Evolutionary conservation across 2,113 vertebrate species (phyloP), one percentile per base, ranked within the genome.

Genomic region (Callopanchax toddi): DNA sequence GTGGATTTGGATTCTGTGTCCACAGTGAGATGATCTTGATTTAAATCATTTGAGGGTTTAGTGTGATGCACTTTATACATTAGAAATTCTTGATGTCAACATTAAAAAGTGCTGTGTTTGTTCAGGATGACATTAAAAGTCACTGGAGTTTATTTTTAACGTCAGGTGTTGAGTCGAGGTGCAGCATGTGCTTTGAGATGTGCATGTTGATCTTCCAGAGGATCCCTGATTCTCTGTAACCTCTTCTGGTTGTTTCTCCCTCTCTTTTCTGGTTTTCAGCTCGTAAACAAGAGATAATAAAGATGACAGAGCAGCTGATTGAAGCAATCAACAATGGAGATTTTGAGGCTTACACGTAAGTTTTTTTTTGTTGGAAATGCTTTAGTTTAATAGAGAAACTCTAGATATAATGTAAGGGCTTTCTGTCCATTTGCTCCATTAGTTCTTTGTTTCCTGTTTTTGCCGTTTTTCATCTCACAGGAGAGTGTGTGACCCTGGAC

Each of bases 281-380:
- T 89, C 95, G 97, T 81, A 99, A 99, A 89, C 97, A 99, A 81
- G 97, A 99, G 86, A 98, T 99, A 81, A 97, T 99, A 87, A 99
- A 99, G 91, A 99, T 99, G 91, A 99, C 97, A 0, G 97, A 99
- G 85, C 97, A 99, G 74, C 86, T 99, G 89, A 99, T 99, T 68
- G 97, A 99, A 86, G 97, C 97, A 83, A 98, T 99, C 90, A 99
- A 99, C 93, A 99, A 98, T 13, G 97, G 97, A 17, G 97, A 99
- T 84, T 99, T 99, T 86, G 97, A 99, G 26, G 96, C 96, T 36
- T 99, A 99, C 87, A 99, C 96, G 97, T 99, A 89, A 93, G 97
- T 96, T 53, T 70, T 9, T 32, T 32, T 32, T 32, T 32, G 29
- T 26, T 9, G 6, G 29, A 4, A 50, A 37, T 25, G 12, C 15